phyloP scores from a whole-genome alignment of 2,888 invertebrate species.

The Trissoscelio sp. region DNA sequence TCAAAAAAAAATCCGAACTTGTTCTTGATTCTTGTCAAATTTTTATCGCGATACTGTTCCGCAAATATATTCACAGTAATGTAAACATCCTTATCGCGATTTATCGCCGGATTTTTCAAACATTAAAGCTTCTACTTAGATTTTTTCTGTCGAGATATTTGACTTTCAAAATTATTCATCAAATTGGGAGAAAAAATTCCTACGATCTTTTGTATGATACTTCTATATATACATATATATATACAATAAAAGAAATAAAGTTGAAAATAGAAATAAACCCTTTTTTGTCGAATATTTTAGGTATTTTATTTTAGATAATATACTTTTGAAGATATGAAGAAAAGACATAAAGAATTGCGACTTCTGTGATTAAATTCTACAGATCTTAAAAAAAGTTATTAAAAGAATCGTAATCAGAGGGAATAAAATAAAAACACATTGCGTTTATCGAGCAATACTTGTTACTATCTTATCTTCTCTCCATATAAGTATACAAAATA shows the following conservation, averaged over 20 bases:
- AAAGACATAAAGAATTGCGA: too few species aligned
- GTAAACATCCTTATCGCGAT: conserved; percentile 26
- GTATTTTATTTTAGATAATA: too few species aligned
- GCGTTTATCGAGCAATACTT: conserved; percentile 23
- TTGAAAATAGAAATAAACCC: too few species aligned
- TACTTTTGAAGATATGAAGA: too few species aligned
- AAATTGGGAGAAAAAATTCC: background rate
- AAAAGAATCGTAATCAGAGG: background rate
- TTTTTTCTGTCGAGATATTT: conserved; percentile 3
- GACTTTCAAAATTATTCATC: conserved; percentile 27
- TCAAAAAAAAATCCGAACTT: conserved; percentile 5
- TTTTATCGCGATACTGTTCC: conserved; percentile 16
- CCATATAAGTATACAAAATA: conserved; percentile 26
- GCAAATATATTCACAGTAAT: conserved; percentile 11
- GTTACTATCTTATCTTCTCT: conserved; percentile 31
- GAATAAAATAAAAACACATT: conserved; percentile 19
- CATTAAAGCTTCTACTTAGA: conserved; percentile 9
- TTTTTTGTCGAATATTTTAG: too few species aligned
- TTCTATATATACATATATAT: too few species aligned
- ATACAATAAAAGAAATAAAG: too few species aligned
- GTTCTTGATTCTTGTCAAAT: background rate
- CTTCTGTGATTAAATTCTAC: background rate
- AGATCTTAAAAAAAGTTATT: background rate
- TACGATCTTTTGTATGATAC: too few species aligned
- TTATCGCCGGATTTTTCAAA: conserved; percentile 27